Evolutionary conservation across 2,797 vertebrate genomes (phyloP).

Genomic region (Enteromius paludinosus): DNA sequence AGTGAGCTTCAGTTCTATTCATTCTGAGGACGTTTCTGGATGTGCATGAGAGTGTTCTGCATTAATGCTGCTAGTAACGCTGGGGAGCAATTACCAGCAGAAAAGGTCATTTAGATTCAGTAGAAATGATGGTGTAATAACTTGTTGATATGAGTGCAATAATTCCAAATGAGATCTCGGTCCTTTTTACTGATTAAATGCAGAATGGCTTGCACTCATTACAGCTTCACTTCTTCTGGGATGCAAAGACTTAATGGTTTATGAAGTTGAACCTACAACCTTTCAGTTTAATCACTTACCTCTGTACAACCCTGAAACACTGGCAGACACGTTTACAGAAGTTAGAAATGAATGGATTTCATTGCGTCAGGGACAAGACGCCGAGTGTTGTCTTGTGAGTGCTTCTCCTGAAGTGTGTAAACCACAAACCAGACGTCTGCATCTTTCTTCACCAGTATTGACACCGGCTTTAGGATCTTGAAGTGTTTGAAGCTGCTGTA

Average conservation of each 20-base stretch:
- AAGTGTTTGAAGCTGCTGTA: neutral
- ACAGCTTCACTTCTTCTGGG: neutral
- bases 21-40: no score
- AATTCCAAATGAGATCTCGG: no score
- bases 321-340: neutral
- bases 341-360: neutral
- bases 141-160: neutral
- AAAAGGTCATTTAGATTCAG: no score
- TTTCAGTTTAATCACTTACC: neutral
- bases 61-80: no score
- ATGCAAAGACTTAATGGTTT: neutral
- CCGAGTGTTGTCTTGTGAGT: neutral
- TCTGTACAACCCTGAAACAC: neutral
- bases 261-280: neutral
- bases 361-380: neutral
- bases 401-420: no score
- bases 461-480: neutral
- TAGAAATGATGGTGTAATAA: neutral
- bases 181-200: neutral
- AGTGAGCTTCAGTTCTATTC: no score
- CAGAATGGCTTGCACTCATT: neutral
- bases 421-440: no score
- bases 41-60: no score
- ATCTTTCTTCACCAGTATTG: neutral
- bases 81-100: no score